A percentile compares a stretch with the other conserved stretches of the same genome.
Evolutionary conservation across 2,888 invertebrate genomes (phyloP).

Genomic region (Yponomeuta plumbellus): DNA sequence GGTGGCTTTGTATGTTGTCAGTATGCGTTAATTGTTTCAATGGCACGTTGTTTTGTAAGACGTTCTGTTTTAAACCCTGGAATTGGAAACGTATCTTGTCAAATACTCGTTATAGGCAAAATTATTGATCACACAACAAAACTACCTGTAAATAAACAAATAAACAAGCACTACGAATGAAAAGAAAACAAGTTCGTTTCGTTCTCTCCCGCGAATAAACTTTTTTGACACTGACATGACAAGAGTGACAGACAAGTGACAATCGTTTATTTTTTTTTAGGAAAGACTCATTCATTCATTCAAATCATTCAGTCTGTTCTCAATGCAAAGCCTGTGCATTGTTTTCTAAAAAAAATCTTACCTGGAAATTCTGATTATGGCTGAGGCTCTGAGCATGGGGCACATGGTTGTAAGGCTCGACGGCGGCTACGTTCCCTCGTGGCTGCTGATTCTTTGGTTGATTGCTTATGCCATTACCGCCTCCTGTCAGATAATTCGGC

Average conservation of each 20-base stretch:
- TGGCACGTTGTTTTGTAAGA: slow-evolving; percentile 72
- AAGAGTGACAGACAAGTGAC: no score
- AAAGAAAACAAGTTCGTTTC: neutral
- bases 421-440: slow-evolving; percentile 89
- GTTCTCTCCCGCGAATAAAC: neutral
- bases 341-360: slow-evolving; percentile 25
- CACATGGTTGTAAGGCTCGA: slow-evolving; percentile 92
- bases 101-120: no score
- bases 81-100: slow-evolving; percentile 24
- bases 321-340: neutral
- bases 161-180: neutral
- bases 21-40: slow-evolving; percentile 70
- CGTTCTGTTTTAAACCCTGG: slow-evolving; percentile 69
- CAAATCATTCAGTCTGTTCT: neutral
- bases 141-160: neutral
- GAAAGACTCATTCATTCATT: neutral
- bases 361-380: slow-evolving; percentile 67
- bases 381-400: slow-evolving; percentile 78
- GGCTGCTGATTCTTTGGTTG: slow-evolving; percentile 75
- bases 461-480: slow-evolving; percentile 42
- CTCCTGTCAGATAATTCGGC: slow-evolving; percentile 58
- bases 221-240: no score
- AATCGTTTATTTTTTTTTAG: neutral
- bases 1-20: slow-evolving; percentile 66
- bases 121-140: no score